Evolutionary conservation across 2,797 vertebrate genomes (phyloP).

Genomic region (Jordanella pulchra): DNA sequence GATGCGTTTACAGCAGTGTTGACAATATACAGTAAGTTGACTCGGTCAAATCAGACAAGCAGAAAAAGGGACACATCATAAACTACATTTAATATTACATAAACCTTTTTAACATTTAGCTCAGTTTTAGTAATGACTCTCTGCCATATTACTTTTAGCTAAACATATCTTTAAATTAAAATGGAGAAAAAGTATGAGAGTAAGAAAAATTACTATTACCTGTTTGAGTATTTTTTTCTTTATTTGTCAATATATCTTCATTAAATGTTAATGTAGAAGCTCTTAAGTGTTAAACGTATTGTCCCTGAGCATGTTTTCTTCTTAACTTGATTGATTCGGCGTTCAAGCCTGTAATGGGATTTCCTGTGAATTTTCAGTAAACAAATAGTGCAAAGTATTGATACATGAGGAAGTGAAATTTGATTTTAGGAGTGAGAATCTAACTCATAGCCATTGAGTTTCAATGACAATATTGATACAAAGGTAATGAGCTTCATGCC

Average conservation of each 20-base stretch:
- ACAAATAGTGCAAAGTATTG: constrained; percentile 69
- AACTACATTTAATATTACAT: neutral
- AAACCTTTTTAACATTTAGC: neutral
- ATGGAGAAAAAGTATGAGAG: neutral
- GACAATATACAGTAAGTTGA: neutral
- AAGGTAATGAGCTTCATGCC: constrained; percentile 13
- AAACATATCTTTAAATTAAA: neutral
- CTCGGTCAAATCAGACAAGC: neutral
- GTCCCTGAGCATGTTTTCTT: constrained; percentile 47
- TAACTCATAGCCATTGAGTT: constrained; percentile 32
- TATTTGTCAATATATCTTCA: constrained; percentile 3
- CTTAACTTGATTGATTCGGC: constrained; percentile 65
- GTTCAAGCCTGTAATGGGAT: constrained; percentile 65
- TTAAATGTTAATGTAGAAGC: neutral
- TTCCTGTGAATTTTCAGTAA: constrained; percentile 70
- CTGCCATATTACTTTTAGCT: neutral
- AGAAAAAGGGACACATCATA: neutral
- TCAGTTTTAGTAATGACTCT: neutral
- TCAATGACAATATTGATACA: constrained; percentile 13
- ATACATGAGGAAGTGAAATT: constrained; percentile 67
- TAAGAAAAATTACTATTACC: neutral
- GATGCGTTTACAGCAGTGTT: neutral
- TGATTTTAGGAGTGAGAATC: constrained; percentile 60
- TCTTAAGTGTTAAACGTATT: constrained; percentile 18
- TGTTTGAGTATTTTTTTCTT: neutral